phyloP scores from a whole-genome alignment of 2,888 invertebrate species.

The Leptinotarsa tumamoca region DNA sequence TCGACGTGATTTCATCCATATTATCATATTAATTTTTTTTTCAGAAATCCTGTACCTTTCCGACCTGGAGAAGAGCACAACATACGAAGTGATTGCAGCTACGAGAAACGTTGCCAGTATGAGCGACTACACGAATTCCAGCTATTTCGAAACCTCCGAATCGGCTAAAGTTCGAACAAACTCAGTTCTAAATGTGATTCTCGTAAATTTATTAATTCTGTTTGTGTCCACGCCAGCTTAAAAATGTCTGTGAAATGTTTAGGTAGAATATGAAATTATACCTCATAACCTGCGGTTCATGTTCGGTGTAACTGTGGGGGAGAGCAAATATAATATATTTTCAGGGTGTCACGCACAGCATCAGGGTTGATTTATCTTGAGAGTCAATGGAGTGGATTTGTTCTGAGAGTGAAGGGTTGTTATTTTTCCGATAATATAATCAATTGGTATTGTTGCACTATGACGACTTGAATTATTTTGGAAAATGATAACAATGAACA shows the following conservation, averaged over 20 bases:
- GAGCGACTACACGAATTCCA: slow-evolving; percentile 60
- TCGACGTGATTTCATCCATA: too few relatives aligned
- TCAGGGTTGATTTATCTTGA: slow-evolving; percentile 24
- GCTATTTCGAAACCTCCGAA: slow-evolving; percentile 54
- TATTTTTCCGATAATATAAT: neutral
- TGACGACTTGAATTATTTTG: too few relatives aligned
- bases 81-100: slow-evolving; percentile 70
- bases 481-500: too few relatives aligned
- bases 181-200: slow-evolving; percentile 29
- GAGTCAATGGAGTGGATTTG: slow-evolving; percentile 21
- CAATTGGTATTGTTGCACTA: too few relatives aligned
- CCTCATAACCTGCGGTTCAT: slow-evolving; percentile 17
- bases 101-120: slow-evolving; percentile 71
- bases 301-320: slow-evolving; percentile 8
- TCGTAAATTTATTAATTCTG: slow-evolving; percentile 35
- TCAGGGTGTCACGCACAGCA: slow-evolving; percentile 30
- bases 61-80: slow-evolving; percentile 67
- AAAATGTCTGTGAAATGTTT: slow-evolving; percentile 31
- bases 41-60: slow-evolving; percentile 68
- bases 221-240: slow-evolving; percentile 34
- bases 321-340: slow-evolving; percentile 38
- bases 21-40: slow-evolving; percentile 32
- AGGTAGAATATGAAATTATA: slow-evolving; percentile 34
- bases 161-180: slow-evolving; percentile 34
- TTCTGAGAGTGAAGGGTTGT: neutral